Conservation (phyloP, 2,888 invertebrate species). For the Ariolimax columbianus region DNA sequence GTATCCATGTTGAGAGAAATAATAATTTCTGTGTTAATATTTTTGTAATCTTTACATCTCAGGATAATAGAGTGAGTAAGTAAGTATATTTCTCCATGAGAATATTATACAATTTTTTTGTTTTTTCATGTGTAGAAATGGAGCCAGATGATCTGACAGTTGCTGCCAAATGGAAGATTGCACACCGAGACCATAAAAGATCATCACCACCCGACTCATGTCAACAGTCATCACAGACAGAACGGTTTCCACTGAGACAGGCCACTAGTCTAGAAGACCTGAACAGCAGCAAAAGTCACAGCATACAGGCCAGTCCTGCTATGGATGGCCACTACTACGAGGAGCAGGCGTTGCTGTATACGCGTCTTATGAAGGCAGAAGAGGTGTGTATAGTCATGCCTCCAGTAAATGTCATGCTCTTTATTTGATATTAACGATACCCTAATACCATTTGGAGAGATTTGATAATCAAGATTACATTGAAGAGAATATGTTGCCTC, state of each 20-base stretch:
- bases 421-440: neutral
- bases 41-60: too few relatives aligned
- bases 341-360: slow-evolving; percentile 70
- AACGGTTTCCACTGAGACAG: slow-evolving; percentile 49
- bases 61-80: too few relatives aligned
- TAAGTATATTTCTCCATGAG: too few relatives aligned
- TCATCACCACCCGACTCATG: slow-evolving; percentile 59
- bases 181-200: slow-evolving; percentile 69
- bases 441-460: too few relatives aligned
- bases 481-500: too few relatives aligned
- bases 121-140: slow-evolving; percentile 9
- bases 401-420: neutral
- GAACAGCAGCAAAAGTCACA: slow-evolving; percentile 41
- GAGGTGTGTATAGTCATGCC: slow-evolving; percentile 63
- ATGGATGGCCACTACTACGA: slow-evolving; percentile 69
- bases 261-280: slow-evolving; percentile 21
- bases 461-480: too few relatives aligned
- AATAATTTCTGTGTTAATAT: too few relatives aligned
- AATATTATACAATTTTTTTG: too few relatives aligned
- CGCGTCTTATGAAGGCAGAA: slow-evolving; percentile 71
- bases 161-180: slow-evolving; percentile 75
- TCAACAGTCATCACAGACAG: slow-evolving; percentile 72
- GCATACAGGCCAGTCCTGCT: slow-evolving; percentile 54
- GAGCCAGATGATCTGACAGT: slow-evolving; percentile 69
- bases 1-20: too few relatives aligned